Base-by-base conservation (phyloP, 1,140 invertebrate species). In the Anoplolepis gracilipes region DNA sequence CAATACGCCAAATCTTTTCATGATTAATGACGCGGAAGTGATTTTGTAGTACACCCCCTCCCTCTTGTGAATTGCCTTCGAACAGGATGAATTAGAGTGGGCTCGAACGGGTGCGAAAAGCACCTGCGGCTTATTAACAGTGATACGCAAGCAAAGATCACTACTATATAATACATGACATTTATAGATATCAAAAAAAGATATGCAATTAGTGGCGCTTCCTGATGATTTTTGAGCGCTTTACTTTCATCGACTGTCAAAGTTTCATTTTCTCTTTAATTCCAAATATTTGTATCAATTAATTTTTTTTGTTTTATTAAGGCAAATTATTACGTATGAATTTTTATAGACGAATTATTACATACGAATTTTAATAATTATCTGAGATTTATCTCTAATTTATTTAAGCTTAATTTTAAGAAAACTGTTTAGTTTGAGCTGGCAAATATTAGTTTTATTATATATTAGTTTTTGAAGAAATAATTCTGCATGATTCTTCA, bases 11-110 rank as follows among this genome's bases (percentile, higher is more conserved):
- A 89, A 90, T 92, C 88, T 82, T 90, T 89, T 81, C 81, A 30
- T 84, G 90, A 90, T 91, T 91, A 88, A 92, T 89, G 86, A 85
- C 85, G 46, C 78, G 87, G 70, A 90, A 90, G 76, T 76, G 89
- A 86, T 88, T 90, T 88, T 72, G 39, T 72, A 84, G 84, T 28
- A 72, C 84, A 42, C 73, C 61, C 76, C 10, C 46, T 19, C 0
- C 46, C 46, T 8, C 67, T 75, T 82, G 87, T 85, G 85, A 88
- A 88, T 86, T 76, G 62, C 62, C 36, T 13, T 78, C 53, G 67
- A 19, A 49, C 46, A 13, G 42, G 39, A 13, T 36, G n/a, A 76
- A 85, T 70, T 88, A 78, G 39, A n/a, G 33, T 62, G 10, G 10
- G 78, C 30, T 19, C 25, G 30, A n/a, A 57, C 65, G 30, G 39